phyloP scores from a whole-genome alignment of 2,797 vertebrate genomes.

The Discoglossus pictus region DNA sequence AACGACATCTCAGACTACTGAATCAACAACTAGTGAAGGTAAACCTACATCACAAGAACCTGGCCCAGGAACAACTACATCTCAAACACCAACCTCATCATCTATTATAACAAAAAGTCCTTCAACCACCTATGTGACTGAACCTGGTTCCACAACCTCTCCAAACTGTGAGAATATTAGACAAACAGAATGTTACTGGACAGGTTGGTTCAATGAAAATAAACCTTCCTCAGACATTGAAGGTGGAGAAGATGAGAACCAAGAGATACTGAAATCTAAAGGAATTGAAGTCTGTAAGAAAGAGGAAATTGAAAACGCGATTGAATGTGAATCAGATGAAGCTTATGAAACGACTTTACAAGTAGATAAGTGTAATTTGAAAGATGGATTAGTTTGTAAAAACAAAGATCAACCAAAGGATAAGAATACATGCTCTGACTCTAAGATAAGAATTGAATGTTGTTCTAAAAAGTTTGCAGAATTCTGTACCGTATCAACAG shows the following conservation, averaged over 20 bases:
- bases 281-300: constrained; percentile 13
- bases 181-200: constrained; percentile 31
- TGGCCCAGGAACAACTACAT: not conserved
- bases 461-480: too few relatives aligned
- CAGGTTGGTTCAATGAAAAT: constrained; percentile 4
- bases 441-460: too few relatives aligned
- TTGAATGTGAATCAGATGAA: constrained; percentile 11
- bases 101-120: not conserved
- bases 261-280: not conserved
- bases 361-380: not conserved
- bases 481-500: too few relatives aligned
- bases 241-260: constrained; percentile 16
- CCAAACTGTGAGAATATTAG: constrained; percentile 10
- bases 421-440: too few relatives aligned
- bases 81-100: not conserved
- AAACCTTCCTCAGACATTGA: not conserved
- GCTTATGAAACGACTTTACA: not conserved
- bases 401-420: constrained; percentile 1
- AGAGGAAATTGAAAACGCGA: constrained; percentile 5
- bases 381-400: constrained; percentile 14
- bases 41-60: not conserved
- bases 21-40: not conserved
- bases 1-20: too few relatives aligned
- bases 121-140: not conserved
- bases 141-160: constrained; percentile 11